Base-by-base conservation (phyloP, 1,140 invertebrate genomes). In the Sitobion miscanthi region DNA sequence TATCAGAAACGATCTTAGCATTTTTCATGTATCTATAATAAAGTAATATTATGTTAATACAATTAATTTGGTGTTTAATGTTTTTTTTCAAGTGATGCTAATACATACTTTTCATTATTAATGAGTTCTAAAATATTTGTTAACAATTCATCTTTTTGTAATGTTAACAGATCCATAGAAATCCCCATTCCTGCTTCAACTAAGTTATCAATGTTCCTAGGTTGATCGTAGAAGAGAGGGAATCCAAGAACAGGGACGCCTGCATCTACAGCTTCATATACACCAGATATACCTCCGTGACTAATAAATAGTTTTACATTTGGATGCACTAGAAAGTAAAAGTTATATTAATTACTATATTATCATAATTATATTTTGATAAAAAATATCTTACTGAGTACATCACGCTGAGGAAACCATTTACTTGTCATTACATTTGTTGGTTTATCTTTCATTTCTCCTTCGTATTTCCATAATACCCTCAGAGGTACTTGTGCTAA, bases 241-340 rank as follows among this genome's bases (percentile, higher is more conserved):
- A 97, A 95, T 11, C 96, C 97, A 38, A 97, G 95, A 3, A 97
- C 95, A 3, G 97, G 97, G 30, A 97, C 96, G 94, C 96, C 96
- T 94, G 97, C 96, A 95, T 97, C 97, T 23, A 97, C 95, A 9
- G 97, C 96, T 95, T 98, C 97, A 93, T 96, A 96, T 25, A 96
- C 95, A 91, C 97, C 97, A 25, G 97, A 95, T 45, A 96, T 94
- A 38, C 97, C 97, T 23, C 97, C 97, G 94, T 97, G 97, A 1
- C 97, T 97, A 52, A 98, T 96, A 93, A 98, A 97, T 94, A 96
- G 95, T 94, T 96, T 96, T 1, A 97, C 95, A 94, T 97, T 97
- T 2, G 96, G 95, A 95, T 97, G 97, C 62, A 96, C 97, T 96
- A 87, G 62, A 82, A 93, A 82, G 4, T 5, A 54, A 54, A 38